phyloP scores from a whole-genome alignment of 2,113 vertebrate genomes.

The Poecilia latipinna region DNA sequence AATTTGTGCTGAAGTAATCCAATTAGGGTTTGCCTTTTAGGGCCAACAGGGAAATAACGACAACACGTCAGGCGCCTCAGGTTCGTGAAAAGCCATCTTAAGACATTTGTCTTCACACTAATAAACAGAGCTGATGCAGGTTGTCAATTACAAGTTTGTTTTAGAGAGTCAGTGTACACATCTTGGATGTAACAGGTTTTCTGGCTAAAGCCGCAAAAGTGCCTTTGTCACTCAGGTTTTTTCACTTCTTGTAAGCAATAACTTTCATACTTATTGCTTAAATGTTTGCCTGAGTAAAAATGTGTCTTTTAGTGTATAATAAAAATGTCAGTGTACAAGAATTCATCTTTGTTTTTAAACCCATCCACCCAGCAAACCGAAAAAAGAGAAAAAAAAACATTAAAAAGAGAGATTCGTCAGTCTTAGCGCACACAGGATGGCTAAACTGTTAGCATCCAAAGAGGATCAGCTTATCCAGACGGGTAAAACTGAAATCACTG shows the following conservation, averaged over 20 bases:
- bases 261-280: background rate
- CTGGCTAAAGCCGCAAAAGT: conserved; percentile 22
- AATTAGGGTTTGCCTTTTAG: conserved; percentile 57
- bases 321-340: background rate
- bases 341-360: background rate
- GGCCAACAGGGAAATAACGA: conserved; percentile 59
- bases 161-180: conserved; percentile 36
- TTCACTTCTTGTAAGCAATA: background rate
- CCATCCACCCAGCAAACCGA: conserved; percentile 1
- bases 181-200: conserved; percentile 41
- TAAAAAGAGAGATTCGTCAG: conserved; percentile 31
- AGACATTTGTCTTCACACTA: conserved; percentile 47
- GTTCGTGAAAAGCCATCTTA: conserved; percentile 56
- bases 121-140: conserved; percentile 55
- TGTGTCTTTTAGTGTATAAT: background rate
- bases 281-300: background rate
- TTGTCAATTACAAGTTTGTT: conserved; percentile 66
- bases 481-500: conserved; percentile 48
- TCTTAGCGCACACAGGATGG: conserved; percentile 16
- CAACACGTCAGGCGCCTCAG: conserved; percentile 49
- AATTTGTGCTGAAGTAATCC: conserved; percentile 61
- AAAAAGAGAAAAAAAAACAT: conserved; percentile 1
- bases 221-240: background rate
- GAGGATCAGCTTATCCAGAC: conserved; percentile 28
- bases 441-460: conserved; percentile 17